A percentile compares a stretch with the other conserved stretches of the same genome.
These are phyloP conservation scores for Tadarida brasiliensis DNA, from an alignment of 2,797 vertebrate species.

Conservation along the genomic window DNA sequence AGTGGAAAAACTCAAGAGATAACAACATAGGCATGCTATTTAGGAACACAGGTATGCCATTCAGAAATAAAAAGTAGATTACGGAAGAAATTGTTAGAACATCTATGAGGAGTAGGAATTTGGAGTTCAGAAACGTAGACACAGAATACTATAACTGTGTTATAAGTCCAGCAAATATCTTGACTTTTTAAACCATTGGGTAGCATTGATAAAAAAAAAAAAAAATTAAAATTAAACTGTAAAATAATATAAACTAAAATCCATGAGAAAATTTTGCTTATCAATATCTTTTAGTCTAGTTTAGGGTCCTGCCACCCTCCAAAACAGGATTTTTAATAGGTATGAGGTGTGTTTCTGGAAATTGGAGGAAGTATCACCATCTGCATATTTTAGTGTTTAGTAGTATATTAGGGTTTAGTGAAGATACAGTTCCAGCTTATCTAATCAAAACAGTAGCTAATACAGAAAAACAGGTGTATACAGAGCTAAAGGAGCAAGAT, in stretches of 20 bases:
- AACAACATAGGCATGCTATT: not conserved
- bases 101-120: not conserved
- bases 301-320: not conserved
- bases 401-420: constrained; percentile 35
- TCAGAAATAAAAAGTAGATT: constrained; percentile 25
- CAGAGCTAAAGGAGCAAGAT: not conserved
- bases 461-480: not conserved
- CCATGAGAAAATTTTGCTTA: not conserved
- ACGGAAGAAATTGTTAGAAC: not conserved
- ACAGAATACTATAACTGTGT: not conserved
- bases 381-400: not conserved
- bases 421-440: constrained; percentile 2
- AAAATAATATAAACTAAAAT: constrained; percentile 1
- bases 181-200: not conserved
- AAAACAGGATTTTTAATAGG: not conserved
- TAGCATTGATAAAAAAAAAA: not conserved
- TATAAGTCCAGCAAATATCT: not conserved
- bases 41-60: not conserved
- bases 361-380: not conserved
- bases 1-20: constrained; percentile 13
- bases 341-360: constrained; percentile 17
- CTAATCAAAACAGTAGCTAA: constrained; percentile 24
- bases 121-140: not conserved
- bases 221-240: constrained; percentile 36
- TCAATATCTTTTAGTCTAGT: not conserved